Conservation (phyloP, 2,797 vertebrate genomes). For the Threskiornis aethiopicus region DNA sequence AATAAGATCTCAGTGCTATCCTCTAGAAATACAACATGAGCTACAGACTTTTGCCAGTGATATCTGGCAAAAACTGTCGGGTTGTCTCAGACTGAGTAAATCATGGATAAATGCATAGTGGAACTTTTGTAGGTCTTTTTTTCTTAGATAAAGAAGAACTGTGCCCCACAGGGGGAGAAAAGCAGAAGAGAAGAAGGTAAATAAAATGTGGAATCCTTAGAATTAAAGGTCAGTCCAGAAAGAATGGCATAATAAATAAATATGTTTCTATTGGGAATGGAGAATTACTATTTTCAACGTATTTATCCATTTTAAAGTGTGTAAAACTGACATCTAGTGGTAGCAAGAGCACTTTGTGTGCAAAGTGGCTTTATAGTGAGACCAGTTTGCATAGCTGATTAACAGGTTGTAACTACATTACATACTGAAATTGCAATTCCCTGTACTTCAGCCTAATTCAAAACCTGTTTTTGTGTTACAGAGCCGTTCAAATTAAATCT, state of each 20-base stretch:
- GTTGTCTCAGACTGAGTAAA: not conserved
- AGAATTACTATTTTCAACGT: not conserved
- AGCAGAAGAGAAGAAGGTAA: not conserved
- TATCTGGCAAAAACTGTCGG: not conserved
- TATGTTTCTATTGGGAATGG: not conserved
- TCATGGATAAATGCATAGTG: not conserved
- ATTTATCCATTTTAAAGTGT: not conserved
- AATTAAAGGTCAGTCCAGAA: not conserved
- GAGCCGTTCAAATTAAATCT: not conserved
- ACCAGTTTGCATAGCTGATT: not conserved
- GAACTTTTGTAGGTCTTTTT: not conserved
- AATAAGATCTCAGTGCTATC: not conserved
- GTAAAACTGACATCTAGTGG: constrained; percentile 67
- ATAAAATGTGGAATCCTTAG: not conserved
- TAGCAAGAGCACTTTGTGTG: not conserved
- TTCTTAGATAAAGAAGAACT: not conserved
- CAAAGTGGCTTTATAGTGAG: not conserved
- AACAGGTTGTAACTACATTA: not conserved
- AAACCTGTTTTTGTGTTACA: not conserved
- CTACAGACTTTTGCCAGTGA: not conserved
- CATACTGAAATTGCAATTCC: not conserved
- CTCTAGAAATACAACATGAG: not conserved
- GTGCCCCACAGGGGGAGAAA: not conserved
- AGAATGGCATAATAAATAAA: not conserved
- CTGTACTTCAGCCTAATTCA: not conserved